Conservation (phyloP, 2,797 vertebrate genomes). For the Ctenopoma multispine region DNA sequence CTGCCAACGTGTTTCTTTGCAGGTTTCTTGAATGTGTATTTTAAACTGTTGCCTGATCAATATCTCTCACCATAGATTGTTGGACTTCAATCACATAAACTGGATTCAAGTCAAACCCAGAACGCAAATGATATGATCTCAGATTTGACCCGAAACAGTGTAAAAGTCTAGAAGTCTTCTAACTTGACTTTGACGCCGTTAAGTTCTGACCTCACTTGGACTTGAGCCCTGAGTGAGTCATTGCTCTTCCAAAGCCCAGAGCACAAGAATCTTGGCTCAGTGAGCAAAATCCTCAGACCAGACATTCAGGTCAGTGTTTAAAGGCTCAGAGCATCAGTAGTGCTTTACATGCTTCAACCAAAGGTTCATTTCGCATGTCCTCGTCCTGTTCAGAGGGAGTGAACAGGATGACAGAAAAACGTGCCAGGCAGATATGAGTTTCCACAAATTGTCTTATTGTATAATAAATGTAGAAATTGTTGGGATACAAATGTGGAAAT, state of each 20-base stretch:
- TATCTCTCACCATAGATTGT: background rate
- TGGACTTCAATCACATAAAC: background rate
- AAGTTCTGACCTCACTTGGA: conserved; percentile 1
- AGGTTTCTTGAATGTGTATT: background rate
- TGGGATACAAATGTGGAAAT: too few species aligned
- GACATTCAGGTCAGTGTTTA: background rate
- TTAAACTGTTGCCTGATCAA: background rate
- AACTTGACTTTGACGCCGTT: background rate
- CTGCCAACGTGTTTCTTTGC: too few species aligned
- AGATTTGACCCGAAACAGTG: background rate
- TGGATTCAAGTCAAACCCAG: background rate
- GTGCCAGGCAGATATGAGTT: background rate
- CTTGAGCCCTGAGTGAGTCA: conserved; percentile 9
- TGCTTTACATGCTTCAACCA: background rate
- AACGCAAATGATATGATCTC: background rate
- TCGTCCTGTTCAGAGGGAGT: conserved; percentile 1
- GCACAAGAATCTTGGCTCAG: background rate
- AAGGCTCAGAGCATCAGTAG: conserved; percentile 3
- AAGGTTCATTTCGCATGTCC: background rate
- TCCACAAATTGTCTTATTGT: background rate
- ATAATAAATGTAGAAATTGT: conserved; percentile 8
- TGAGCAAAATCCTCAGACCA: background rate
- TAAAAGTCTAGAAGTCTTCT: background rate
- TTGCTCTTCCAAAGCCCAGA: conserved; percentile 4
- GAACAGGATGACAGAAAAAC: background rate